Base-by-base conservation (phyloP, 1,140 invertebrate genomes). In the Drosophila kanapiae region DNA sequence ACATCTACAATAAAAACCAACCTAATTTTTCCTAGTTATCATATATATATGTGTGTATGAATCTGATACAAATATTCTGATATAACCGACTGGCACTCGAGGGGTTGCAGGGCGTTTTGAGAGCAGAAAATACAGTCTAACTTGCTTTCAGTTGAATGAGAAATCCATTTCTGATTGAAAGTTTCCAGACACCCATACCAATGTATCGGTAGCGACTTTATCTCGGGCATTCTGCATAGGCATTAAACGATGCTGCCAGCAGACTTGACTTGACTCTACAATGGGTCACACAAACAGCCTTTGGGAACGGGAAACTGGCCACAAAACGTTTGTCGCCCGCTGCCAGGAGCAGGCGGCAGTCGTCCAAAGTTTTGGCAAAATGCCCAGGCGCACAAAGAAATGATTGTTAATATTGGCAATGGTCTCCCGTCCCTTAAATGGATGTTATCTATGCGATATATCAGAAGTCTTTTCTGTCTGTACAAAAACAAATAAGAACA, bases 391-490 rank as follows among this genome's bases (percentile, higher is more conserved):
- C 74, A 78, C 85, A 90, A 81, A 84, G 78, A 58, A 88, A 84
- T 84, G 90, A 83, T 84, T 84, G 85, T 90, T 88, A 88, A 90
- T 88, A 88, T 90, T 81, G 84, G 80, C 84, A 80, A 79, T 75
- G 51, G 75, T 43, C 59, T 60, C 60, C 67, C 53, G 43, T 59
- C 45, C 37, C 64, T 80, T 71, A 69, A 69, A 78, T 78, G 61
- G 69, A 84, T 88, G 78, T 88, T 88, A 88, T 88, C 78, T 75
- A 84, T 75, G 77, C 74, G 59, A 49, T 49, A n/a, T 49, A 31
- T 49, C 14, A 31, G 10, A 16, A 29, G n/a, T 10, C 29, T 29
- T 23, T 23, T 23, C 23, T 23, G 23, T 23, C 23, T 23, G 3
- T 23, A 23, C 23, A 1, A 23, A 23, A 23, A 23, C 23, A 23